Evolutionary conservation across 2,888 invertebrate species (phyloP).

Genomic region (Tipula unca): DNA sequence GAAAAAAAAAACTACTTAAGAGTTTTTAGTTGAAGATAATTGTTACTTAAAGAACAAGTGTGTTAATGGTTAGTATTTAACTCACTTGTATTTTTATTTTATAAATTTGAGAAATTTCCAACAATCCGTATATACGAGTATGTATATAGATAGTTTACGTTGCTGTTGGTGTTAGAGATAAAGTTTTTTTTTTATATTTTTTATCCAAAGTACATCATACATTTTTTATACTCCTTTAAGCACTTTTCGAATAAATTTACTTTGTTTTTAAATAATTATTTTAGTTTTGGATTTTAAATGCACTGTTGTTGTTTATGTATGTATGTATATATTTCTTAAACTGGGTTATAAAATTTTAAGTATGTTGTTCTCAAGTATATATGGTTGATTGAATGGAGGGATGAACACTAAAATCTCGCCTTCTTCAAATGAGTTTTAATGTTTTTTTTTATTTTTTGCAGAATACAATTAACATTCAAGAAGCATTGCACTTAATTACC

Average conservation of each 20-base stretch:
- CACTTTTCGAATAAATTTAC: neutral
- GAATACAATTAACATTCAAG: neutral
- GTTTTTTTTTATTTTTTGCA: neutral
- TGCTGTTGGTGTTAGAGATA: neutral
- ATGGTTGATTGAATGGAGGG: neutral
- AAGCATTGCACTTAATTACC: too few relatives aligned
- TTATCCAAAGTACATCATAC: neutral
- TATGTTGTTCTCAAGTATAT: neutral
- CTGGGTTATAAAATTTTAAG: neutral
- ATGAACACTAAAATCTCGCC: neutral
- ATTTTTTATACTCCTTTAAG: neutral
- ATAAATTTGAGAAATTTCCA: too few relatives aligned
- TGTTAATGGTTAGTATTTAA: neutral
- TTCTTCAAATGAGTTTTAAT: neutral
- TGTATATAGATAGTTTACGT: neutral
- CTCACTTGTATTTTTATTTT: neutral
- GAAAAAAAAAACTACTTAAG: neutral
- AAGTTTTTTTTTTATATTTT: neutral
- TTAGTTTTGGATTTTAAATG: neutral
- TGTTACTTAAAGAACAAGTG: neutral
- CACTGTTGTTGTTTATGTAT: neutral
- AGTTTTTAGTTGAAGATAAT: neutral
- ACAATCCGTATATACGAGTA: too few relatives aligned
- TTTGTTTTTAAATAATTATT: neutral
- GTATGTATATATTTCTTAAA: neutral